Evolutionary conservation across 1,140 invertebrate genomes (phyloP), one percentile per base, ranked within the genome.

Genomic region (Ips typographus): DNA sequence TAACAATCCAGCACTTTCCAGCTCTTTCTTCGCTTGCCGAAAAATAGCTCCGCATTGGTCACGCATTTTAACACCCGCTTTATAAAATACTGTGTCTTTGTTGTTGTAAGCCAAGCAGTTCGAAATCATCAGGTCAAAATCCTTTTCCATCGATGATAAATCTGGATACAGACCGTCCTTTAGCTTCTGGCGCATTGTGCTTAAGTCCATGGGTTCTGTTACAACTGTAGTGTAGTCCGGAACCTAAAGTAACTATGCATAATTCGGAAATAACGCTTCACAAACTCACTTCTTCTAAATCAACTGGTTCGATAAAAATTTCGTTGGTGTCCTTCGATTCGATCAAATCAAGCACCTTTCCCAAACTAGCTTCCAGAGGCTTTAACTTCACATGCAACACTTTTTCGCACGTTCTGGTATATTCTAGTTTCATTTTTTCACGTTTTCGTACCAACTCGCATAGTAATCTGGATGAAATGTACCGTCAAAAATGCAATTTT

Each of bases 41-140:
- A 97, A 90, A 7, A 96, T 83, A 0, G 84, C 81, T 39, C 86
- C 85, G 55, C 93, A 93, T 81, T 94, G 90, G 74, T 97, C 94
- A 56, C 91, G 87, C 87, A 98, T 90, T 62, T 73, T 69, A 55
- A 72, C 70, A 1, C 52, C 71, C 8, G 66, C 66, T 40, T 62
- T 83, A 70, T 89, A 88, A 76, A 91, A 92, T 72, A 93, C 89
- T 0, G 95, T 98, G 74, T 96, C 94, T 80, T 94, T 95, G 62
- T 93, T 91, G 83, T 98, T 98, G 77, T 98, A 99, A 0, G 90
- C 91, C 65, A 96, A 84, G 79, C 96, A 99, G 79, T 98, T 99
- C 62, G 89, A 89, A 40, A 98, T 93, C 90, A 98, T 98, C 0
- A 98, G 83, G 75, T 92, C 89, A 78, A 98, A 98, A 83, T 99